Evolutionary conservation across 2,888 invertebrate genomes (phyloP), one percentile per base, ranked within the genome.

Genomic region (Trypoxylon attenuatum): DNA sequence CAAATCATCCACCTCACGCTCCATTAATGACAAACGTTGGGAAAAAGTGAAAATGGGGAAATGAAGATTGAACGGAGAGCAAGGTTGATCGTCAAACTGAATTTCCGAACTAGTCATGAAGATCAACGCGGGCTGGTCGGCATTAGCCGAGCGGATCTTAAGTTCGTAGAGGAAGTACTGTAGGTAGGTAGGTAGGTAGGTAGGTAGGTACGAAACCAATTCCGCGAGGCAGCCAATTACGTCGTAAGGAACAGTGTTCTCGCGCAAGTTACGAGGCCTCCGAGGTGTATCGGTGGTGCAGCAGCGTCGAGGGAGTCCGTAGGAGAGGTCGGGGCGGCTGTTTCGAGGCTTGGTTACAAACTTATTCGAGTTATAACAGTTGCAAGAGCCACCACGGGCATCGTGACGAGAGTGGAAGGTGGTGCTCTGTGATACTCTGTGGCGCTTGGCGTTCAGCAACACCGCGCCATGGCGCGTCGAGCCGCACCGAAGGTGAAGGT

Each of bases 311-410:
- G 22, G 42, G 22, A 22, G 33, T 10, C 33, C 33, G 57, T n/a
- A n/a, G n/a, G n/a, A n/a, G n/a, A n/a, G n/a, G n/a, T n/a, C n/a
- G n/a, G n/a, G n/a, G n/a, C n/a, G 8, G 23, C 43, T 25, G 33
- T 39, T 50, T 33, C 29, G 42, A 45, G 27, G 29, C 58, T 66
- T 18, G 65, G 62, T 64, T 61, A 49, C 61, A 65, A 78, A 77
- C 67, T 77, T 74, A 67, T 76, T 69, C 65, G 57, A 74, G 72
- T 78, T 76, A 68, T 66, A 74, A 71, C 73, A 62, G 58, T 55
- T 62, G 51, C 47, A n/a, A n/a, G 46, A 65, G 67, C 58, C 72
- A 71, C 62, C 66, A 65, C 57, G 71, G 65, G 73, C 69, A 59
- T 62, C 68, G 64, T 56, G 64, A 41, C 49, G 53, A 51, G 55